These are phyloP conservation scores for Caenorhabditis remanei DNA, from an alignment of 1,140 invertebrate species.

Conservation along the genomic window DNA sequence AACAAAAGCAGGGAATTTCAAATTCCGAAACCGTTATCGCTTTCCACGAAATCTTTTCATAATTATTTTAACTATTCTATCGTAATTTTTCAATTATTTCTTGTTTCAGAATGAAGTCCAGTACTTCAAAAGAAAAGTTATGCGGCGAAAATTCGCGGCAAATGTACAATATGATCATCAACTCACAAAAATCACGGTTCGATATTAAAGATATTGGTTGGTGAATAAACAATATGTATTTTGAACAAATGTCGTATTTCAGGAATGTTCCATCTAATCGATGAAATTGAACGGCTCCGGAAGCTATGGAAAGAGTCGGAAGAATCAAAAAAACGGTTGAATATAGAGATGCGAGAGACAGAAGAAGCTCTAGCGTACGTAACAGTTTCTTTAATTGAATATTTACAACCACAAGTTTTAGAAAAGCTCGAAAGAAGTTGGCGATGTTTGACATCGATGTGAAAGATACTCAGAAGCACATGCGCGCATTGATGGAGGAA, in stretches of 20 bases:
- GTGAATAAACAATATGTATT: neutral
- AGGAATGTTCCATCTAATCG: constrained; percentile 41
- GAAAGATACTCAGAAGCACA: constrained; percentile 36
- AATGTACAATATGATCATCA: constrained; percentile 42
- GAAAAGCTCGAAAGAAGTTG: constrained; percentile 40
- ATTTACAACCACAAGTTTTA: neutral
- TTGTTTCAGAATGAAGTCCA: constrained; percentile 39
- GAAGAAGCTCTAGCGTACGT: constrained; percentile 42
- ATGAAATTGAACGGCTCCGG: constrained; percentile 39
- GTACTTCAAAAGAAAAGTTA: constrained; percentile 47
- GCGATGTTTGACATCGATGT: constrained; percentile 37
- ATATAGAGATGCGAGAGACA: constrained; percentile 22
- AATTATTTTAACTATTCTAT: neutral
- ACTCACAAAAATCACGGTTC: constrained; percentile 30
- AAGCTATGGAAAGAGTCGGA: constrained; percentile 44
- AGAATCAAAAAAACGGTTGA: constrained; percentile 25
- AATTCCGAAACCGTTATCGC: neutral
- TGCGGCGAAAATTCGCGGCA: constrained; percentile 30
- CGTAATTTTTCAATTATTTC: neutral
- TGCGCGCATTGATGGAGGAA: constrained; percentile 38
- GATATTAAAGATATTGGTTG: constrained; percentile 34
- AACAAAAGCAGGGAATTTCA: constrained; percentile 11
- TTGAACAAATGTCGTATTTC: neutral
- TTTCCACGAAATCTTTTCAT: neutral
- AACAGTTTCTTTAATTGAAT: neutral